Evolutionary conservation across 2,797 vertebrate genomes (phyloP).

Genomic region (Prunella strophiata): DNA sequence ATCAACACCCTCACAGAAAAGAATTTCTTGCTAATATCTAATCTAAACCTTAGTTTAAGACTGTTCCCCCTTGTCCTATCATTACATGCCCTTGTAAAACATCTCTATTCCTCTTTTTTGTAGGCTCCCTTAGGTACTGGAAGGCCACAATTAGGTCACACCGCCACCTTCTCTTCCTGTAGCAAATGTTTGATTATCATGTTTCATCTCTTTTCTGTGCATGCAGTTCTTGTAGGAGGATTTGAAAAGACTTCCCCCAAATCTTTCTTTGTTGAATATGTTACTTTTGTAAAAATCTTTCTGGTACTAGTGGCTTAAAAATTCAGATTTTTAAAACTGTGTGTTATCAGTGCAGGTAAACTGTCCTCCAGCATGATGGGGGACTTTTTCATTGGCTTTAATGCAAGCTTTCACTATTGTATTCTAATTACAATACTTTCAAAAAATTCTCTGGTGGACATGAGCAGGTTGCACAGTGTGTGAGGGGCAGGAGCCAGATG

Average conservation of each 20-base stretch:
- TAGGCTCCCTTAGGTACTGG: neutral
- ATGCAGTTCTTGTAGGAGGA: neutral
- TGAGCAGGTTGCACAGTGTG: neutral
- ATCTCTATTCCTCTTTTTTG: neutral
- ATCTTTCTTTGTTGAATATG: neutral
- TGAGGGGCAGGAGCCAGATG: neutral
- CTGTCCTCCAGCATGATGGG: neutral
- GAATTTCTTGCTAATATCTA: neutral
- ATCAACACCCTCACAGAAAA: neutral
- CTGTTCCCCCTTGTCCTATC: neutral
- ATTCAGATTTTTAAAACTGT: neutral
- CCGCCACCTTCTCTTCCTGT: neutral
- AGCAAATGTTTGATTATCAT: neutral
- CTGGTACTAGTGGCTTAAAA: neutral
- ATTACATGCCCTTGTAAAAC: neutral
- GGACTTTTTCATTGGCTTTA: neutral
- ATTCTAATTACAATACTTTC: neutral
- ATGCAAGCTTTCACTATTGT: neutral
- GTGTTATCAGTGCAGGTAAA: neutral
- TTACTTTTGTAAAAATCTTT: neutral
- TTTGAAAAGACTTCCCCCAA: neutral
- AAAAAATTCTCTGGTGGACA: neutral
- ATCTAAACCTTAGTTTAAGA: neutral
- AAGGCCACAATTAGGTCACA: neutral
- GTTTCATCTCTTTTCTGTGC: neutral